Base-by-base conservation (phyloP, 2,113 vertebrate species). In the Eretmochelys imbricata region DNA sequence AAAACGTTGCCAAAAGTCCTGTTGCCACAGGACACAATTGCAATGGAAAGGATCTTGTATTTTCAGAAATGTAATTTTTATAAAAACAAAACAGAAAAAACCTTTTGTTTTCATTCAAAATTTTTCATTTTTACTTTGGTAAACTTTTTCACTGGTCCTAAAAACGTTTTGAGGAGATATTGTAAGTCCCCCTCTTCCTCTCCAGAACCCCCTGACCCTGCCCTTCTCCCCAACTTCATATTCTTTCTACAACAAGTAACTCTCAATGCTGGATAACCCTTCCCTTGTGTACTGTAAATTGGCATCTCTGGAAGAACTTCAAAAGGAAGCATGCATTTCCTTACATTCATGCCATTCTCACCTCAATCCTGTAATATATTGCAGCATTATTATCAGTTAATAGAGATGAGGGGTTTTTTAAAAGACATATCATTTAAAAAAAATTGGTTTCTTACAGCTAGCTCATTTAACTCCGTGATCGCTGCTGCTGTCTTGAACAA, bases 31-130 rank as follows among this genome's bases (percentile, higher is more conserved):
- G 97, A 97, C 97, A 97, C 97, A 96, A 97, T 98, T 97, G 96
- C 98, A 98, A 97, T 98, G 97, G 97, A 98, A 98, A 98, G 98
- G 98, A 98, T 98, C 98, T 98, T 98, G 98, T 99, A 98, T 99
- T 99, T 98, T 98, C 98, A 98, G 97, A 98, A 98, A 98, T 97
- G 98, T 98, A 98, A 98, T 98, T 99, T 99, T 98, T 99, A 98
- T 98, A 98, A 98, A 98, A 97, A 96, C 90, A 54, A 97, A 95
- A 95, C 94, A 96, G 96, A 97, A 97, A 93, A 89, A 94, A 96
- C 97, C 96, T 98, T 98, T 98, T 98, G 90, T 98, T 98, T 98
- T 98, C 98, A 98, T 98, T 99, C 98, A 98, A 98, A 98, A 98
- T 98, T 97, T 98, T 98, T 98, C 98, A 98, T 98, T 99, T 98